These are phyloP conservation scores for Triplophysa dalaica DNA, from an alignment of 2,113 vertebrate species.

Conservation along the genomic window DNA sequence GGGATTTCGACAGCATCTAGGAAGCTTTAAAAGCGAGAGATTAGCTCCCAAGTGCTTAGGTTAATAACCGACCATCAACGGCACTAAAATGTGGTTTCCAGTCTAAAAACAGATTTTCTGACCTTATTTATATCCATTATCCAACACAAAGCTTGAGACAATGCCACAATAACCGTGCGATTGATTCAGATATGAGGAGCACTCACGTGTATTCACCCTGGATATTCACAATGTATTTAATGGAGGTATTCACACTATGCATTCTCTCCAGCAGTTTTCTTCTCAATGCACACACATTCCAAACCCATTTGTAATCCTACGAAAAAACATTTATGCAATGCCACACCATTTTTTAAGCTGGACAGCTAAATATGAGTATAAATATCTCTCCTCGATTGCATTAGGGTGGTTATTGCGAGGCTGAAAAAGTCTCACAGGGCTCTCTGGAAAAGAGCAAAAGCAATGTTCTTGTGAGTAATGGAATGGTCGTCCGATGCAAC, in stretches of 20 bases:
- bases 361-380: constrained; percentile 21
- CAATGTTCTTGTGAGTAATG: neutral
- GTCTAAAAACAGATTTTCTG: neutral
- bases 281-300: neutral
- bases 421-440: neutral
- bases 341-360: constrained; percentile 6
- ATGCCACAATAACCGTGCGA: neutral
- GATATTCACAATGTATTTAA: constrained; percentile 32
- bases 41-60: constrained; percentile 8
- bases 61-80: constrained; percentile 4
- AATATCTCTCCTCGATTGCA: constrained; percentile 8
- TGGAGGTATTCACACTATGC: neutral
- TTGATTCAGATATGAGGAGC: constrained; percentile 11
- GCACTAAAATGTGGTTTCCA: neutral
- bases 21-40: neutral
- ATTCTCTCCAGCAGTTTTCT: neutral
- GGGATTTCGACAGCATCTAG: constrained; percentile 8
- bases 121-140: constrained; percentile 16
- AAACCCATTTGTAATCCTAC: constrained; percentile 3
- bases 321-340: neutral
- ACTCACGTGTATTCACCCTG: neutral
- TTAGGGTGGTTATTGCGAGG: constrained; percentile 6
- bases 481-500: constrained; percentile 18
- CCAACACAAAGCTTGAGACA: neutral
- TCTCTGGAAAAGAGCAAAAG: neutral